phyloP scores from a whole-genome alignment of 1,140 invertebrate species.

The Lepidostoma basale region DNA sequence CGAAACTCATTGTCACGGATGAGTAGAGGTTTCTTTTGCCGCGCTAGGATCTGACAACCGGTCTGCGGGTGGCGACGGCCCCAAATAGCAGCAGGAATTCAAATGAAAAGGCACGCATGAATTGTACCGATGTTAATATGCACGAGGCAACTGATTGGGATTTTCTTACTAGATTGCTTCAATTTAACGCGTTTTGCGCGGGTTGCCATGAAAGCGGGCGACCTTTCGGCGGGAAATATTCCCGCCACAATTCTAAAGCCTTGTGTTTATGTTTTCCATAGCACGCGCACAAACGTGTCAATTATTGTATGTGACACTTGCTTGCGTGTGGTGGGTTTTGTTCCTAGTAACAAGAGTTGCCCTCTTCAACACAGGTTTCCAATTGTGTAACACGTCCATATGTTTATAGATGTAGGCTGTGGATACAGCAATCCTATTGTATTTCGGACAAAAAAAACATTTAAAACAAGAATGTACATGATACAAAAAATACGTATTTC shows the following conservation, averaged over 20 bases:
- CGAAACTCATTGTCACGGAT: constrained; percentile 43
- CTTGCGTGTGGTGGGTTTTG: constrained; percentile 14
- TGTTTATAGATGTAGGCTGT: too few relatives aligned
- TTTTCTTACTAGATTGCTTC: background rate
- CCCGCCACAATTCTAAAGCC: constrained; percentile 29
- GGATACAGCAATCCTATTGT: too few relatives aligned
- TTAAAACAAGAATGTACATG: too few relatives aligned
- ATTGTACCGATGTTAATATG: background rate
- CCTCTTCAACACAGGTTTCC: constrained; percentile 15
- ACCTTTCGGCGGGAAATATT: constrained; percentile 35
- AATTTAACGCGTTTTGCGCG: background rate
- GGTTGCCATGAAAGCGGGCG: constrained; percentile 7
- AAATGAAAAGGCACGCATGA: background rate
- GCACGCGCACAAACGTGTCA: constrained; percentile 23
- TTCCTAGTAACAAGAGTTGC: constrained; percentile 12
- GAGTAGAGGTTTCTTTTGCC: constrained; percentile 41
- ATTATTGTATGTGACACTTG: constrained; percentile 17
- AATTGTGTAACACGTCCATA: too few relatives aligned
- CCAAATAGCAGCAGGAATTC: background rate
- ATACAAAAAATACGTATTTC: too few relatives aligned
- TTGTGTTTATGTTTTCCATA: constrained; percentile 17
- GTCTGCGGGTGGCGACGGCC: background rate
- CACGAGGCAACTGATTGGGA: background rate
- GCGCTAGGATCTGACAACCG: background rate
- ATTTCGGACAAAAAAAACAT: too few relatives aligned